phyloP scores from a whole-genome alignment of 2,888 invertebrate genomes.

The Himalopsyche tibetana region DNA sequence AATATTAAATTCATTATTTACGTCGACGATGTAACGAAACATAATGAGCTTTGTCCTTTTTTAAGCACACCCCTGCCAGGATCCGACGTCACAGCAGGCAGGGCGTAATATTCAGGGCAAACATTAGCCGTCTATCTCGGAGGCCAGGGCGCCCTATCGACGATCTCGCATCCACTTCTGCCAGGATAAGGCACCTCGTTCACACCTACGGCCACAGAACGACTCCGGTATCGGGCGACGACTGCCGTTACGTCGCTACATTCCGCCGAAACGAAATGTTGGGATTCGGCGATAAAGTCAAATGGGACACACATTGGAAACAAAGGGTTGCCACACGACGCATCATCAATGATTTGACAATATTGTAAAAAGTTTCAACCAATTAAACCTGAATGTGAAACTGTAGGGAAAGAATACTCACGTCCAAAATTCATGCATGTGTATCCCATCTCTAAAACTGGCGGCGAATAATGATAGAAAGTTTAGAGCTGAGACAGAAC shows the following conservation, averaged over 20 bases:
- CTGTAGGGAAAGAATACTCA: too few species aligned
- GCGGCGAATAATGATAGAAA: too few species aligned
- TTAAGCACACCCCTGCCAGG: neutral
- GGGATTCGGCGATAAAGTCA: constrained; percentile 18
- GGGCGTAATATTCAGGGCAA: neutral
- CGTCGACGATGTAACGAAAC: too few species aligned
- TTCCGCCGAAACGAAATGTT: constrained; percentile 4
- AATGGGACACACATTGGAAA: constrained; percentile 10
- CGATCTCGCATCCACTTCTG: constrained; percentile 13
- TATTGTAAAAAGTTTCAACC: too few species aligned
- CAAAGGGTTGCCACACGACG: neutral
- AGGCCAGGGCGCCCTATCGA: constrained; percentile 8
- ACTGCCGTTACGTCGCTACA: neutral
- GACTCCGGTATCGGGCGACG: neutral
- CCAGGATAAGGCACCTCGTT: constrained; percentile 19
- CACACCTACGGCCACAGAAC: constrained; percentile 2
- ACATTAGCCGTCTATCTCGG: constrained; percentile 7
- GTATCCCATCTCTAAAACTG: too few species aligned
- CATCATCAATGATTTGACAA: too few species aligned
- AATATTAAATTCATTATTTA: too few species aligned
- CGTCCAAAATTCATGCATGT: too few species aligned
- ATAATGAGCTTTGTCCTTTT: too few species aligned
- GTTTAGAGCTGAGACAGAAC: too few species aligned
- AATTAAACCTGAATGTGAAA: too few species aligned
- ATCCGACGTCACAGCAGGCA: neutral